phyloP scores from a whole-genome alignment of 1,140 invertebrate species.

The Ceratosolen fusciceps region DNA sequence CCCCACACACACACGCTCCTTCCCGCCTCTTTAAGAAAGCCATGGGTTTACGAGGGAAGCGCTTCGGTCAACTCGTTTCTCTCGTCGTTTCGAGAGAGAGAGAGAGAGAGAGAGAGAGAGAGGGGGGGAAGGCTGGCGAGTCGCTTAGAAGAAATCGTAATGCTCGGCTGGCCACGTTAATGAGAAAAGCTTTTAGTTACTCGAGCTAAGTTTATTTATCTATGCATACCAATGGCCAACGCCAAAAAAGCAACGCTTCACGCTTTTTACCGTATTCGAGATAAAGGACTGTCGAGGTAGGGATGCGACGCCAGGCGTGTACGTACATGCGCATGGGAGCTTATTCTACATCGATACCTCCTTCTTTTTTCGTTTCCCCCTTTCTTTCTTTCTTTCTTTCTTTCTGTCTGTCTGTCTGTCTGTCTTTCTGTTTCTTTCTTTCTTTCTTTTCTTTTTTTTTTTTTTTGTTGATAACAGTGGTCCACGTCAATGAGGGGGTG shows the following conservation, averaged over 20 bases:
- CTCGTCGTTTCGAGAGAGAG: not conserved
- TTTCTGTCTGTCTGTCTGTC: too few relatives aligned
- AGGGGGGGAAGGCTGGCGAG: not conserved
- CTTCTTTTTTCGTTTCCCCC: too few relatives aligned
- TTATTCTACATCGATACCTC: not conserved
- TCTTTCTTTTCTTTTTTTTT: too few relatives aligned
- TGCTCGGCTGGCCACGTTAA: not conserved
- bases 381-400: too few relatives aligned
- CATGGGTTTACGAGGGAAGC: too few relatives aligned
- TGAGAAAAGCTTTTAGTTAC: conserved; percentile 22
- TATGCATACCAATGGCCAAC: too few relatives aligned
- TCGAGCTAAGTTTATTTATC: not conserved
- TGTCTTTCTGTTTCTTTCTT: too few relatives aligned
- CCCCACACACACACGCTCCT: too few relatives aligned
- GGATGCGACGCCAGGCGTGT: not conserved
- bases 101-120: not conserved
- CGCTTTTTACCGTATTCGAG: not conserved
- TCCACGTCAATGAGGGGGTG: too few relatives aligned
- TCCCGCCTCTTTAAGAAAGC: too few relatives aligned
- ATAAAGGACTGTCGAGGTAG: not conserved
- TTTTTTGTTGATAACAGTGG: too few relatives aligned
- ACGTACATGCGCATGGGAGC: not conserved
- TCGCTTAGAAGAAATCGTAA: conserved; percentile 15
- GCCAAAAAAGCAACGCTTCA: not conserved
- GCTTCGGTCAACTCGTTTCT: conserved; percentile 4